Evolutionary conservation across 2,113 vertebrate genomes (phyloP), one percentile per base, ranked within the genome.

Genomic region (Eulemur macaco): DNA sequence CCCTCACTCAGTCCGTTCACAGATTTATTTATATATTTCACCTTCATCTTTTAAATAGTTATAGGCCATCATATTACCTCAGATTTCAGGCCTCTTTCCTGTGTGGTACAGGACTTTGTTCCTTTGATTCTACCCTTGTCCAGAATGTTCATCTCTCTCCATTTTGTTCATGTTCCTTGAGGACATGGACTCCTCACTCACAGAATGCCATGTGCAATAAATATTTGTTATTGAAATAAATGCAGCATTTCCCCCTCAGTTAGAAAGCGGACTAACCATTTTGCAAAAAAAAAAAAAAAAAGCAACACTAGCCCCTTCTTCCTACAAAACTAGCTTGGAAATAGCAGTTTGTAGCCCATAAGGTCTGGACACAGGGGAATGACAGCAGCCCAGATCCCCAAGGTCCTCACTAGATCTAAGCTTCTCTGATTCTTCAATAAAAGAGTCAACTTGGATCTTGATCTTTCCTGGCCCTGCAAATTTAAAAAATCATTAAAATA

Each of bases 401-500:
- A 37, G 27, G 20, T 13, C 37, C 6, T 42, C 50, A 21, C 21
- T 31, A 64, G 15, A 45, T 14, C 23, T 23, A 54, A 42, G 64
- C 6, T 47, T 27, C 85, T 85, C 76, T 54, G 50, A 60, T 52
- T 64, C 82, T 52, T 82, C 29, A 37, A 37, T 58, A 45, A 94
- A 63, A 83, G 39, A 71, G 18, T 77, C 66, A 92, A 23, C 27
- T 42, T 64, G 13, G 52, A 94, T 18, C 39, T 81, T 85, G 29
- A 42, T 58, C 50, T 88, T 95, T 54, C 8, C 64, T 60, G 42
- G 20, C 1, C 54, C 63, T 77, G 8, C 88, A 50, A 91, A 27
- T 88, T 45, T 84, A 56, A n/a, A 90, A 86, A 77, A 58, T 63
- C 50, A 86, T 66, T 91, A 81, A 85, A 64, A 92, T 29, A 81